Evolutionary conservation across 2,113 vertebrate genomes (phyloP).

Genomic region (Mormoops blainvillei): DNA sequence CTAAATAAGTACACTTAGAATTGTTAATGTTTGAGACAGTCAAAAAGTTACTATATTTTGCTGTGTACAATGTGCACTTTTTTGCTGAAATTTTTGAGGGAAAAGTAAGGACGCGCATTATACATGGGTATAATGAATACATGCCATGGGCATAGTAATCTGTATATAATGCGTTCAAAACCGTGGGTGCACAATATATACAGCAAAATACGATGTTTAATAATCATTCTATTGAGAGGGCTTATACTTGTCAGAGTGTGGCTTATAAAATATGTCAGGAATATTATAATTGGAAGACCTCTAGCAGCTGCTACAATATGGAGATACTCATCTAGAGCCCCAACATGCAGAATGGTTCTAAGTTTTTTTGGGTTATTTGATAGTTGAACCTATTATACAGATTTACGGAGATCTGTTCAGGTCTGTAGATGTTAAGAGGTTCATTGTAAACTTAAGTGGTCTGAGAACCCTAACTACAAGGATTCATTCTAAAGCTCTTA

Average conservation of each 20-base stretch:
- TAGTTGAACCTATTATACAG: not conserved
- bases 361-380: conserved; percentile 3
- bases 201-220: not conserved
- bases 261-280: not conserved
- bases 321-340: not conserved
- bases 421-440: not conserved
- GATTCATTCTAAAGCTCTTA: not conserved
- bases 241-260: not conserved
- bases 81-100: too few relatives aligned
- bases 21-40: not conserved
- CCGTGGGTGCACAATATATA: too few relatives aligned
- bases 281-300: not conserved
- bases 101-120: too few relatives aligned
- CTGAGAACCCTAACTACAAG: not conserved
- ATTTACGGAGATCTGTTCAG: not conserved
- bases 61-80: too few relatives aligned
- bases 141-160: too few relatives aligned
- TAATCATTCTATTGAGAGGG: not conserved
- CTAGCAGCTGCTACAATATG: not conserved
- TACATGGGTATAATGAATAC: too few relatives aligned
- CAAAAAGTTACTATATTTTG: not conserved
- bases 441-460: not conserved
- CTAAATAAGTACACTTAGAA: not conserved
- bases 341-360: not conserved
- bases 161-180: too few relatives aligned